phyloP scores from a whole-genome alignment of 2,113 vertebrate species.

The Xenopus borealis region DNA sequence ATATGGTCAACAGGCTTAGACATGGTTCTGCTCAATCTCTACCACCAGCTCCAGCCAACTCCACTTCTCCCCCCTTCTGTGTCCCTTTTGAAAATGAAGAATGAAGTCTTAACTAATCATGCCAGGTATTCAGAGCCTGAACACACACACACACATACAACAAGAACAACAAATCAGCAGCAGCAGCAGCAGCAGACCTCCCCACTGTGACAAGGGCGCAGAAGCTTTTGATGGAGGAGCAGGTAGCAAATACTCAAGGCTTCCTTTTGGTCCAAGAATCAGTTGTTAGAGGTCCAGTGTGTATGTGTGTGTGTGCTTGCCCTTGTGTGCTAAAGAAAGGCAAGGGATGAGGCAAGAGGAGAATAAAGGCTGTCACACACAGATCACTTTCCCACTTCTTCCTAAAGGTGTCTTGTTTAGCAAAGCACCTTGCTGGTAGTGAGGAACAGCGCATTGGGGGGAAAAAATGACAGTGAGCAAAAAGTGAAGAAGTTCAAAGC shows the following conservation, averaged over 20 bases:
- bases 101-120: slow-evolving; percentile 72
- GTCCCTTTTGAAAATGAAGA: slow-evolving; percentile 39
- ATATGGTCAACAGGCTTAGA: slow-evolving; percentile 97
- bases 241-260: slow-evolving; percentile 29
- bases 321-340: slow-evolving; percentile 29
- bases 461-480: slow-evolving; percentile 70
- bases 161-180: not conserved
- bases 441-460: slow-evolving; percentile 67
- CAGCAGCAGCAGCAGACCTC: not conserved
- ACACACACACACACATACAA: slow-evolving; percentile 8
- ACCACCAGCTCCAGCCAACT: slow-evolving; percentile 22
- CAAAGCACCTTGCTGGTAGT: slow-evolving; percentile 81
- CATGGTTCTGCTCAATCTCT: slow-evolving; percentile 67
- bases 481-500: slow-evolving; percentile 92
- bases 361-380: slow-evolving; percentile 18
- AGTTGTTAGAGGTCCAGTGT: slow-evolving; percentile 49
- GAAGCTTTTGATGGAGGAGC: slow-evolving; percentile 36
- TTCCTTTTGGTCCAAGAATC: slow-evolving; percentile 22
- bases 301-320: slow-evolving; percentile 37
- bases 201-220: slow-evolving; percentile 15
- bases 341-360: slow-evolving; percentile 20
- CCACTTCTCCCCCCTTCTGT: slow-evolving; percentile 18
- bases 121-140: slow-evolving; percentile 60
- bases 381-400: slow-evolving; percentile 48
- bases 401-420: slow-evolving; percentile 68